Evolutionary conservation across 2,797 vertebrate species (phyloP), one percentile per base, ranked within the genome.

Genomic region (Eulemur albifrons): DNA sequence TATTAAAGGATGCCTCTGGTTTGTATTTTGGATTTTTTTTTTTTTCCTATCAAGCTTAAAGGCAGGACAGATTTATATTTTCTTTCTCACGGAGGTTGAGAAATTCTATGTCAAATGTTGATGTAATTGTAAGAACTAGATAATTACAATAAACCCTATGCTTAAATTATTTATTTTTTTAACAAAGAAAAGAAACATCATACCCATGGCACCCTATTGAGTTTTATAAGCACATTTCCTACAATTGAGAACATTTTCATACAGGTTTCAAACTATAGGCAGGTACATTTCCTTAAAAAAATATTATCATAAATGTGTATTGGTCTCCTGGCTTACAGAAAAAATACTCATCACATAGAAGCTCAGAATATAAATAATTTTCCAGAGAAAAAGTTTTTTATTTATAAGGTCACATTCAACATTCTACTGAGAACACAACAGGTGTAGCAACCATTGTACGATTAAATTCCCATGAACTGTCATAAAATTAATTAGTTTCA

Each of bases 71-170:
- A 82, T 81, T 88, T 52, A 27, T 80, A 48, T 69, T 88, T 90
- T 77, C 21, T 72, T 90, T 27, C n/a, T 83, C 81, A 59, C 0
- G 32, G 57, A 96, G 23, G 30, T 10, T 75, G 63, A 80, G 27
- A 93, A 95, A 92, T n/a, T 88, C n/a, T 63, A 75, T 81, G 73
- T 73, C 40, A 96, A 94, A 82, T 75, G 45, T 54, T 91, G 65
- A 50, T 87, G 5, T 70, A 93, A 90, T n/a, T 82, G 48, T 72
- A 50, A 96, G 20, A 80, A 67, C 2, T 81, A 21, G n/a, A 54
- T 85, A 92, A 88, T 59, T 81, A 84, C 12, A 95, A 54, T 69
- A 84, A 88, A 23, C 4, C 15, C 21, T 50, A 91, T 38, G 10
- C 27, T 52, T 85, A 90, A 81, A 57, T 52, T 59, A 77, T 27